Base-by-base conservation (phyloP, 2,888 invertebrate species). In the Meteorus colon region DNA sequence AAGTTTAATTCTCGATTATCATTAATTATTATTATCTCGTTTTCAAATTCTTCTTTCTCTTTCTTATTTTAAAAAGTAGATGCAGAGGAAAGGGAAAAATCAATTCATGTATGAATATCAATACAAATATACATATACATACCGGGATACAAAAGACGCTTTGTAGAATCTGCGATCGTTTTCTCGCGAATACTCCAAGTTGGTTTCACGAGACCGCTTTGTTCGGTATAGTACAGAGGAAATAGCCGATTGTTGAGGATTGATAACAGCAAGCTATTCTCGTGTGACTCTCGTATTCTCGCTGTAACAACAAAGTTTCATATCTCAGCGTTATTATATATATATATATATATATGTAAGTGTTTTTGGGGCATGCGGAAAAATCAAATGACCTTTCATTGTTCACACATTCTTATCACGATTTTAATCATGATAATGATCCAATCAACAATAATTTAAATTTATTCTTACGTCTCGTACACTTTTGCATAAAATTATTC, bases 241-340 rank as follows among this genome's bases (percentile, higher is more conserved):
- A 79, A 74, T 74, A 76, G 24, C 24, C 77, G 78, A 80, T 80
- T 80, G 73, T 73, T 70, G 67, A 80, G 77, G 74, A 77, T 79
- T 76, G 80, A 79, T 80, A 80, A 77, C 78, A 76, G 29, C 68
- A 48, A 29, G n/a, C 29, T n/a, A 5, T 29, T 62, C 34, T 14
- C 34, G 16, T 34, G 63, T 34, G 34, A 29, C 10, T 27, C 59
- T 24, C 66, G 41, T 45, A 27, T 24, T 24, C 29, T 48, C 24
- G 29, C 45, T 67, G 19, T 31, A 27, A 34, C 27, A 67, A 27
- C 45, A 14, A 67, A 74, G 66, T 60, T 62, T 76, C 29, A 48
- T 48, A 48, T 48, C 3, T 5, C 3, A 48, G 0, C 24, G 24
- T 24, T 24, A 24, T 24, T 24, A 24, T 24, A 34, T 34, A 34